These are phyloP conservation scores for Sipha flava DNA, from an alignment of 1,140 invertebrate genomes.

Conservation along the genomic window DNA sequence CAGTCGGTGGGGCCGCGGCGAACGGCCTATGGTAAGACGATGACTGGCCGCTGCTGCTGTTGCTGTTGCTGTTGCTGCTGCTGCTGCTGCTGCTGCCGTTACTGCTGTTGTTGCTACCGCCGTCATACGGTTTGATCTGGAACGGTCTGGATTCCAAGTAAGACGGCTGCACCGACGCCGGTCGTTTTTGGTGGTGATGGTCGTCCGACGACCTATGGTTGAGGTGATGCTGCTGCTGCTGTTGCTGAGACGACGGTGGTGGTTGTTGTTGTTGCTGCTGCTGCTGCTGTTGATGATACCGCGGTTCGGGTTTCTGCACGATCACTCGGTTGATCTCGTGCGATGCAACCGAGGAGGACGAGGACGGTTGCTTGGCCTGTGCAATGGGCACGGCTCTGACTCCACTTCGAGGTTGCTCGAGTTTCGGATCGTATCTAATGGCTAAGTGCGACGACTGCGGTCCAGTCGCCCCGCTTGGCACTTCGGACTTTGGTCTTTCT, in stretches of 20 bases:
- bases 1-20: background rate
- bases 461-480: background rate
- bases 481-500: slow-evolving; percentile 7
- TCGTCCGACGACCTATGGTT: background rate
- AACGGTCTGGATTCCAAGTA: slow-evolving; percentile 18
- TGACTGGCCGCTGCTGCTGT: background rate
- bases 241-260: background rate
- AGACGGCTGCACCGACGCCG: slow-evolving; percentile 15
- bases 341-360: background rate
- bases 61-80: background rate
- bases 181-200: background rate
- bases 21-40: slow-evolving; percentile 13
- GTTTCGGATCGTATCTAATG: slow-evolving; percentile 18
- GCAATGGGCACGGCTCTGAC: slow-evolving; percentile 9
- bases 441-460: slow-evolving; percentile 1
- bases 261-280: background rate
- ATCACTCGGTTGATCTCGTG: background rate
- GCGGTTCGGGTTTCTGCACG: slow-evolving; percentile 17
- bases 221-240: background rate
- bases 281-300: background rate
- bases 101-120: background rate
- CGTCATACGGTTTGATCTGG: slow-evolving; percentile 8
- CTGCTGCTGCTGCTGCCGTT: background rate
- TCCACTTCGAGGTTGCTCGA: slow-evolving; percentile 14
- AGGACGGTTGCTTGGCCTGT: background rate